Evolutionary conservation across 1,140 invertebrate species (phyloP), one percentile per base, ranked within the genome.

Genomic region (Homarus americanus): DNA sequence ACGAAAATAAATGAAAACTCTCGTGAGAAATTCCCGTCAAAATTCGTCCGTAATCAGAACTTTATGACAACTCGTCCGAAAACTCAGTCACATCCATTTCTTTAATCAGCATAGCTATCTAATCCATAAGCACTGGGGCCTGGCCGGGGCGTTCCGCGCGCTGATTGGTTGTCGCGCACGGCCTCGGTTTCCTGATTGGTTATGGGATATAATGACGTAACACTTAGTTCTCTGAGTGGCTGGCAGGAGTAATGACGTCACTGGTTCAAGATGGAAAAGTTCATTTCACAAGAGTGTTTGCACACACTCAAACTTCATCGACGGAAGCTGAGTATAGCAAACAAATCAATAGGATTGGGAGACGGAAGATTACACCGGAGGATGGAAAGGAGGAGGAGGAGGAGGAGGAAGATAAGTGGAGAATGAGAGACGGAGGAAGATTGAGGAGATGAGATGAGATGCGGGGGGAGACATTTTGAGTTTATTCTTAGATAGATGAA

Each of bases 71-170:
- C 85, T 87, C 75, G 85, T 87, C 85, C 44, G 73, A 87, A 79
- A 87, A 87, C 85, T 87, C 85, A 86, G 85, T 87, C 85, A 87
- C 85, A 78, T 87, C 85, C 85, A 87, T 78, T 87, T 87, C 85
- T 87, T 87, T 87, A 87, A 87, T 87, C 85, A 87, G 85, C 85
- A 87, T 87, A 86, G 85, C 85, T 87, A 87, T 87, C 85, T 87
- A 87, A 87, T 87, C 85, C 85, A 78, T 87, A 76, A 86, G 84
- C 49, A 78, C 41, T 34, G 63, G 76, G 28, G 40, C n/a, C 24
- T 32, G 73, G 72, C 38, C 28, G 41, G 44, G 15, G 32, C 20
- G 80, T n/a, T 34, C 41, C 28, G 10, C 78, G 10, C 24, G 41
- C 78, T 58, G 85, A 87, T 87, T 87, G 85, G 85, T 63, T 32